Percentiles rank a stretch among this genome's conserved stretches.
phyloP scores from a whole-genome alignment of 2,888 invertebrate species.

The Diplolepis rosae region DNA sequence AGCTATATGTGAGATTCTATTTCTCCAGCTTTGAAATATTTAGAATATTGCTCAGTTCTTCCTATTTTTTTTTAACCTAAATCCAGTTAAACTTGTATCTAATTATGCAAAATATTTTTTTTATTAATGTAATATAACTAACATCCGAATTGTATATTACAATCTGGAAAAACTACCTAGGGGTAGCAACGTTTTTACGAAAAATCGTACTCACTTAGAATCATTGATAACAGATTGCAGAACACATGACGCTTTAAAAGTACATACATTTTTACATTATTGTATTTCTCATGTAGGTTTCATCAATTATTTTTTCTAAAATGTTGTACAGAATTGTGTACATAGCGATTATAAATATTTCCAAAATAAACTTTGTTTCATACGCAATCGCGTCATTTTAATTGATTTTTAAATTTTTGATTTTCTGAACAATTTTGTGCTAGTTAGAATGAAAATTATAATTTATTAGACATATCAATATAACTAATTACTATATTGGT shows the following conservation, averaged over 20 bases:
- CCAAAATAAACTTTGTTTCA: conserved; percentile 61
- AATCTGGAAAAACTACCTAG: conserved; percentile 49
- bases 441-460: too few species aligned
- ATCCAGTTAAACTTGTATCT: not conserved
- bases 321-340: conserved; percentile 66
- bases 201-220: conserved; percentile 32
- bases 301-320: conserved; percentile 61
- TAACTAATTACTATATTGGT: too few species aligned
- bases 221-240: not conserved
- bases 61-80: not conserved
- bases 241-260: not conserved
- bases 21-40: not conserved
- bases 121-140: conserved; percentile 36
- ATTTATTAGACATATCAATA: too few species aligned
- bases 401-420: not conserved
- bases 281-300: conserved; percentile 54
- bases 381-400: conserved; percentile 29
- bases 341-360: conserved; percentile 54
- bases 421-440: not conserved
- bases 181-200: conserved; percentile 47
- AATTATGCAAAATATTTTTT: not conserved
- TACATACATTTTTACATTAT: conserved; percentile 35
- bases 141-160: conserved; percentile 53
- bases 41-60: not conserved
- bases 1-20: not conserved